Evolutionary conservation across 1,140 invertebrate genomes (phyloP).

Genomic region (Harpegnathos saltator): DNA sequence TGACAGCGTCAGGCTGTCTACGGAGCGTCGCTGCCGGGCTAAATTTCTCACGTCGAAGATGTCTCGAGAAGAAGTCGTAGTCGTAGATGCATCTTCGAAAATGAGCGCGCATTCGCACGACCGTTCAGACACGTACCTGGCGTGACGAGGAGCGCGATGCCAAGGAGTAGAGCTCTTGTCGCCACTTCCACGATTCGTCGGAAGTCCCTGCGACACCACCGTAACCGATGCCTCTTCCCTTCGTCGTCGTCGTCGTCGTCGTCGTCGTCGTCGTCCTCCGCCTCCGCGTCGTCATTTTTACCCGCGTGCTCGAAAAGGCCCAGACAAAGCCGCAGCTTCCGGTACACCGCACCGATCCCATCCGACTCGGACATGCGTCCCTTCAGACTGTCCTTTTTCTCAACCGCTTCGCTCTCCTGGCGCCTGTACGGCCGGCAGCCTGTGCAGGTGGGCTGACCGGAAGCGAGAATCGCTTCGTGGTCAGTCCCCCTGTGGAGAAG

Average conservation of each 20-base stretch:
- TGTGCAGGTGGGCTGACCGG: slow-evolving; percentile 83
- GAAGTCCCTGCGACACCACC: slow-evolving; percentile 80
- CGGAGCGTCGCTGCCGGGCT: no score
- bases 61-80: no score
- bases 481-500: slow-evolving; percentile 60
- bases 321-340: slow-evolving; percentile 67
- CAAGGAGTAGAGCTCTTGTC: slow-evolving; percentile 81
- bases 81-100: no score
- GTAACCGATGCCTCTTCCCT: slow-evolving; percentile 78
- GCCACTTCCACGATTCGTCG: slow-evolving; percentile 82
- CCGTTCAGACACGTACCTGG: slow-evolving; percentile 80
- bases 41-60: no score
- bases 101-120: no score
- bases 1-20: no score
- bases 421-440: slow-evolving; percentile 71
- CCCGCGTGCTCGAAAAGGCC: slow-evolving; percentile 60
- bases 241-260: slow-evolving; percentile 65
- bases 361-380: slow-evolving; percentile 64
- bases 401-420: slow-evolving; percentile 71
- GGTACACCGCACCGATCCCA: slow-evolving; percentile 60
- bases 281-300: slow-evolving; percentile 59
- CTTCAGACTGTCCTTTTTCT: slow-evolving; percentile 69
- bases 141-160: slow-evolving; percentile 83
- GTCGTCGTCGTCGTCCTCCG: slow-evolving; percentile 52
- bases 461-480: slow-evolving; percentile 75